Base-by-base conservation (phyloP, 2,888 invertebrate genomes). In the Epinotia brunnichana region DNA sequence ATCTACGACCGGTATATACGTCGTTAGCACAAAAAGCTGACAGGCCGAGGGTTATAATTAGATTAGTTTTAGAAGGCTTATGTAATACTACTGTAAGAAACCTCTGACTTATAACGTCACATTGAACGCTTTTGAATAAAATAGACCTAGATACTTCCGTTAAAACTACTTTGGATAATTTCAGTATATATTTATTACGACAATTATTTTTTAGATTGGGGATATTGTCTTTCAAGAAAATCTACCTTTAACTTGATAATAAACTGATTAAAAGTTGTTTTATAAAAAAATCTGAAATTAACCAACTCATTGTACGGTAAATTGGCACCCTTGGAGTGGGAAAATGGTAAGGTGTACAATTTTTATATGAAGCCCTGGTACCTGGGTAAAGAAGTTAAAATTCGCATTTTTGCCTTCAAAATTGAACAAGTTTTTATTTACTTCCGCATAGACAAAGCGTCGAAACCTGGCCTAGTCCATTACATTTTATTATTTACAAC, bases 11-110 rank as follows among this genome's bases (percentile, higher is more conserved):
- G 11, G 13, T 70, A 56, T 69, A 21, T 17, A 9, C 60, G 51
- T 54, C 29, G 7, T 15, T 61, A 69, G 53, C 61, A 44, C 54
- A 19, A 39, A 13, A 11, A 56, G 41, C 63, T 59, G 70, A 35
- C 76, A 74, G 75, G 74, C 74, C 74, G 80, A 75, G 75, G 69
- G 53, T 70, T 78, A 77, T 75, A 74, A 73, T 76, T 76, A 80
- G 74, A 75, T 75, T 74, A 76, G 74, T 74, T 77, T 78, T 74
- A 62, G 78, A 73, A 74, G 76, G 76, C 77, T 77, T 71, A 64
- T 48, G 48, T 70, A 54, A 60, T 67, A 66, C 21, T 66, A 69
- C 24, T 56, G 57, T 59, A 66, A 54, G 70, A 62, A 41, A 53
- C 64, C 51, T 64, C 48, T 53, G 64, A 60, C 64, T 41, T 66